phyloP scores from a whole-genome alignment of 1,140 invertebrate genomes.

The Atta cephalotes region DNA sequence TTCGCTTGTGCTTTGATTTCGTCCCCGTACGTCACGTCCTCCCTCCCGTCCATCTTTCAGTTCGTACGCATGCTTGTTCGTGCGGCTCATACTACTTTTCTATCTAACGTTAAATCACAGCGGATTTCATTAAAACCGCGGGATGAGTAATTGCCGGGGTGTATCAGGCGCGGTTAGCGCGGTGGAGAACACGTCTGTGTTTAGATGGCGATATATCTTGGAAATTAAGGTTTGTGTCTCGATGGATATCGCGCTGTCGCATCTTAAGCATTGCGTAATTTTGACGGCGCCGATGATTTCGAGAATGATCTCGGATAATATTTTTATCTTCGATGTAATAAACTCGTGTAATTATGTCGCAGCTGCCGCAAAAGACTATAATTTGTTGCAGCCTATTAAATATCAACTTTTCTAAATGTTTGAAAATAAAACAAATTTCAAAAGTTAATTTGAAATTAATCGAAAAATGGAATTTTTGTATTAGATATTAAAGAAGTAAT shows the following conservation, averaged over 20 bases:
- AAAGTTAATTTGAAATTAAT: slow-evolving; percentile 24
- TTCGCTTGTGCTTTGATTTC: slow-evolving; percentile 81
- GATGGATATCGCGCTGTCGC: slow-evolving; percentile 41
- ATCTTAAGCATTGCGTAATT: slow-evolving; percentile 52
- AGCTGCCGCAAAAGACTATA: slow-evolving; percentile 15
- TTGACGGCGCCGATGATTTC: slow-evolving; percentile 40
- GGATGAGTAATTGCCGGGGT: slow-evolving; percentile 52
- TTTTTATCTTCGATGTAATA: slow-evolving; percentile 23
- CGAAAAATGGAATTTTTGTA: background rate
- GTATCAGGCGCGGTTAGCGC: slow-evolving; percentile 27
- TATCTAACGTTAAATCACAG: slow-evolving; percentile 54
- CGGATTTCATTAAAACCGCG: slow-evolving; percentile 59
- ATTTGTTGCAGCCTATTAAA: slow-evolving; percentile 19
- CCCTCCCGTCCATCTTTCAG: slow-evolving; percentile 15
- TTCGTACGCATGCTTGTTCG: slow-evolving; percentile 19
- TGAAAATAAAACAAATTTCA: background rate
- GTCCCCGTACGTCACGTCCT: slow-evolving; percentile 73
- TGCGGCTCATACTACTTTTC: slow-evolving; percentile 41
- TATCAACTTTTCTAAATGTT: background rate
- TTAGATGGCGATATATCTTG: slow-evolving; percentile 59
- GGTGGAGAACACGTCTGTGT: slow-evolving; percentile 30
- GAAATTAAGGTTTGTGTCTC: slow-evolving; percentile 50
- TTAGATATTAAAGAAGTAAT: too few relatives aligned
- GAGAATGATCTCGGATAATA: background rate
- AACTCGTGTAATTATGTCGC: slow-evolving; percentile 29